These are phyloP conservation scores for Columba janthina DNA, from an alignment of 2,113 vertebrate genomes.

Conservation along the genomic window DNA sequence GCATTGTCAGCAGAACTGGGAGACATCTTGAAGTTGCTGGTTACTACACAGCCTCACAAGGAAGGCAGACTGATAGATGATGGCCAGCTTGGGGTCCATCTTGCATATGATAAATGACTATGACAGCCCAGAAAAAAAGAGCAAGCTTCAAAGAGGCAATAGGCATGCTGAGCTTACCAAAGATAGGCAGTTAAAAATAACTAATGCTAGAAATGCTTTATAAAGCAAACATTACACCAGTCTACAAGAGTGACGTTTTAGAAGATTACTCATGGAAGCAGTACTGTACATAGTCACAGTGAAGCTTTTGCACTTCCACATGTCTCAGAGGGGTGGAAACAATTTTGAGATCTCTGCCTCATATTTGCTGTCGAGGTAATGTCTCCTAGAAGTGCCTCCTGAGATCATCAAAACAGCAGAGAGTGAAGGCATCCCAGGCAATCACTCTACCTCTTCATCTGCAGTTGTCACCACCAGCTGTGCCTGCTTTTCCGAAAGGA, in stretches of 20 bases:
- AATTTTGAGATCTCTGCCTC: not conserved
- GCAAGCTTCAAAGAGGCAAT: not conserved
- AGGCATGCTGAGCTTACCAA: not conserved
- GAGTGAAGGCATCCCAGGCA: not conserved
- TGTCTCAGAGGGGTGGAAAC: not conserved
- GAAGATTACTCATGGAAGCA: not conserved
- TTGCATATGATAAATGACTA: not conserved
- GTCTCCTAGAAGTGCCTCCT: not conserved
- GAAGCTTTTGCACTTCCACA: not conserved
- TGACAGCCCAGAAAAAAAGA: not conserved
- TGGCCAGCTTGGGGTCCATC: not conserved
- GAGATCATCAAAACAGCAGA: conserved; percentile 1
- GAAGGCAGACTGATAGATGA: not conserved
- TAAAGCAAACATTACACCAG: not conserved
- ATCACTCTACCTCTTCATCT: not conserved
- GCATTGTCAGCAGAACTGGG: not conserved
- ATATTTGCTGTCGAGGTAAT: not conserved
- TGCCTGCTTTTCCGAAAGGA: not conserved
- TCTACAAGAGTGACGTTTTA: not conserved
- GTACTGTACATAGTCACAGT: not conserved
- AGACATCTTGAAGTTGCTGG: not conserved
- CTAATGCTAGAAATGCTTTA: not conserved
- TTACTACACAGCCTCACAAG: not conserved
- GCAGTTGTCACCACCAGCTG: not conserved
- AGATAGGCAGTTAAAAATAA: not conserved